A percentile compares a stretch with the other conserved stretches of the same genome.
Conservation (phyloP, 1,140 invertebrate species). For the Pantala flavescens region DNA sequence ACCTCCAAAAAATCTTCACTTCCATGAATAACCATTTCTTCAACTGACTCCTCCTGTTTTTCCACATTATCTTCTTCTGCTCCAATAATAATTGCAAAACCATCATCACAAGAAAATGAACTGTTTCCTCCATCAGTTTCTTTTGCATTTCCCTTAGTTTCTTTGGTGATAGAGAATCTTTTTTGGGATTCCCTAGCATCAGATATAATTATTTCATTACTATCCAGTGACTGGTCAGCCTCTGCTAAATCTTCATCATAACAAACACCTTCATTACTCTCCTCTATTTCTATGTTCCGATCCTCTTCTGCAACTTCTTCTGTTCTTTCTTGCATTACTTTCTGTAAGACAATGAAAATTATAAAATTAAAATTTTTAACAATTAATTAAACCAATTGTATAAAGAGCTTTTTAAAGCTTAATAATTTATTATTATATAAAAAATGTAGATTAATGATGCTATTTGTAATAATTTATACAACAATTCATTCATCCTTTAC, state of each 20-base stretch:
- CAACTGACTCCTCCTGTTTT: too few relatives aligned
- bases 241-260: slow-evolving; percentile 39
- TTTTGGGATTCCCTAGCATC: too few relatives aligned
- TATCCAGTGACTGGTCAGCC: slow-evolving; percentile 34
- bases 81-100: too few relatives aligned
- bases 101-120: too few relatives aligned
- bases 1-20: too few relatives aligned
- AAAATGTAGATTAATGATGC: background rate
- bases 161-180: too few relatives aligned
- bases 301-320: slow-evolving; percentile 11
- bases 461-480: background rate
- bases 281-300: background rate
- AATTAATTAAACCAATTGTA: background rate
- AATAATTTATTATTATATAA: background rate
- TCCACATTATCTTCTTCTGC: too few relatives aligned
- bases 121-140: too few relatives aligned
- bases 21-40: too few relatives aligned
- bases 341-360: slow-evolving; percentile 23
- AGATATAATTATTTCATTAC: background rate
- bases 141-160: too few relatives aligned
- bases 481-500: too few relatives aligned
- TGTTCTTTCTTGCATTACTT: background rate
- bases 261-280: background rate
- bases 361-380: background rate
- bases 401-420: background rate